Base-by-base conservation (phyloP, 2,797 vertebrate genomes). In the Aplochiton taeniatus region DNA sequence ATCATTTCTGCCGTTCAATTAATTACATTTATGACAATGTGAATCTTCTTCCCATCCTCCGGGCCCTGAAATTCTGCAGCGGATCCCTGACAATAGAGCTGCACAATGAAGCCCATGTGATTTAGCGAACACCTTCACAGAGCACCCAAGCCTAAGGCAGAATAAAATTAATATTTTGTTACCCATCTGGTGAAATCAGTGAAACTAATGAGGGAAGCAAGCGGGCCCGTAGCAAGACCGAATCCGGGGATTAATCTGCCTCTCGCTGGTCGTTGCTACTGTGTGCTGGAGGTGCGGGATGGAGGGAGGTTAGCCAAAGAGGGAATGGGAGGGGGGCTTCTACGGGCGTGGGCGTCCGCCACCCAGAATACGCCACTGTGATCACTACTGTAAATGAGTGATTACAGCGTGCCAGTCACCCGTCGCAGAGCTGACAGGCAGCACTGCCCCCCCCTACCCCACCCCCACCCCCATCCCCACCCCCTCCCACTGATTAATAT, bases 141-240 rank as follows among this genome's bases (percentile, higher is more conserved):
- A 95, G 92, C 94, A 93, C 80, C 92, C 89, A 78, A 87, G 96
- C 96, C 96, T 96, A 91, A 94, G 97, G 96, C 95, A 93, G 95
- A 96, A 96, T 94, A 96, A 97, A 97, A 98, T 98, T 98, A 96
- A 98, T 98, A 97, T 97, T 98, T 97, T 97, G 93, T 95, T 97
- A 96, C 94, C 96, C 97, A 98, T 98, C 95, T 98, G 97, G 96
- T 96, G 93, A 93, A 96, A 96, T 97, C 94, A 94, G 94, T 91
- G 95, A 95, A 98, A 98, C 98, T 98, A 98, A 98, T 98, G 96
- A 97, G 93, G 95, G 94, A 95, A 92, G 91, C 92, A 92, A 31
- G 31, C 31, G 31, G 90, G 85, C 93, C 92, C 91, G 90, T 94
- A 95, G 93, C 94, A 93, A 96, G 79, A 83, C 85, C 90, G 90